Evolutionary conservation across 1,140 invertebrate genomes (phyloP), one percentile per base, ranked within the genome.

Genomic region (Neodiprion fabricii): DNA sequence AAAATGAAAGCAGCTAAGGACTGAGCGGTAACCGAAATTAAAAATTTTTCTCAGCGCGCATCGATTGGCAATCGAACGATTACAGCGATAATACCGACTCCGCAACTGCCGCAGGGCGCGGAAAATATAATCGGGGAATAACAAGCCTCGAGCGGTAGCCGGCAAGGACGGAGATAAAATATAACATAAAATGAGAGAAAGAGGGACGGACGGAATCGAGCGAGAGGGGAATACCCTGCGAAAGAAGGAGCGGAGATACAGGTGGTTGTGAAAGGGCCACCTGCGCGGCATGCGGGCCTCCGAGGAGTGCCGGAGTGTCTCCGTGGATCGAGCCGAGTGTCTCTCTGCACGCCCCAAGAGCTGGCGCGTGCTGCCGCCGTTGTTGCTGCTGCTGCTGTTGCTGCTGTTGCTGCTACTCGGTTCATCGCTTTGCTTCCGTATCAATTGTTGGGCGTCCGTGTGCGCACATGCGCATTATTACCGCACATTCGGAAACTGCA

Each of bases 231-330:
- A 40, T 40, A 40, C 1, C 5, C 28, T 40, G 28, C 28, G 28
- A 5, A 40, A 40, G 28, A 40, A 40, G 28, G 28, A 40, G 28
- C 28, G 53, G 53, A 61, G 53, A 61, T 61, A 61, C 53, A 61
- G 53, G 53, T 61, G 53, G 53, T 61, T 61, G 53, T 61, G 53
- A 61, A 61, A 61, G 53, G 53, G 53, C 53, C 53, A 61, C 53
- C 53, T 61, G 53, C 53, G 53, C 53, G 53, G 53, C 53, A 61
- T 61, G 53, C 53, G 53, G 53, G 53, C 53, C 53, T 61, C 53
- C 53, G 53, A 61, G 11, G 53, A 61, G 53, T 4, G 9, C 4
- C 53, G 11, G 53, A 61, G 53, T 61, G 53, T 61, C 53, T 61
- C 53, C 53, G 53, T 61, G 53, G 53, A 61, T 14, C 53, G 53